Evolutionary conservation across 2,113 vertebrate genomes (phyloP), one percentile per base, ranked within the genome.

Genomic region (Euleptes europaea): DNA sequence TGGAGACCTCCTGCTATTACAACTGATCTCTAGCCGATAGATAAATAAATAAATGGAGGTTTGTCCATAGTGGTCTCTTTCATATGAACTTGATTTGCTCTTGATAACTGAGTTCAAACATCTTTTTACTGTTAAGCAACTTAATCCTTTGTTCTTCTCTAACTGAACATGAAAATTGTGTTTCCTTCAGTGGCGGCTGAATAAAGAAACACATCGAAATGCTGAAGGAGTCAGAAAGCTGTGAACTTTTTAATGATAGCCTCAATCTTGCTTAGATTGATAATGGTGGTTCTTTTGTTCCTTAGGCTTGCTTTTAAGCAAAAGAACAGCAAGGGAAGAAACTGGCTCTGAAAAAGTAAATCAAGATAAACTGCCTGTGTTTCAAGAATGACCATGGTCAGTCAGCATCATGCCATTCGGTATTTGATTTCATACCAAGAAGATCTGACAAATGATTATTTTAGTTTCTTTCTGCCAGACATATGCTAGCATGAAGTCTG

Each of bases 31-130:
- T n/a, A n/a, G n/a, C n/a, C n/a, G n/a, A n/a, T n/a, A n/a, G n/a
- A n/a, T n/a, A n/a, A n/a, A n/a, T n/a, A n/a, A 85, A 42, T 78
- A 77, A 80, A 90, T n/a, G 84, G 63, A 78, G 84, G 40, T 38
- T 57, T 72, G 49, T 78, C 80, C 51, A 88, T 80, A 13, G 4
- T 75, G 72, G 57, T 3, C 23, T 74, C 21, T 86, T 90, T 69
- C 31, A 63, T 3, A 1, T 11, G 31, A 47, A n/a, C 54, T 40
- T 40, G 33, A 86, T 54, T 82, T 82, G 86, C 88, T 86, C n/a
- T 63, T 72, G 38, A 65, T 70, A 35, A 71, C n/a, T 82, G 47
- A 84, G 31, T 51, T 78, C 65, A 65, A 80, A 60, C 35, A n/a
- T 72, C 31, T 38, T 76, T 47, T 33, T 72, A 67, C 66, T 85